Evolutionary conservation across 2,113 vertebrate genomes (phyloP).

Genomic region (Upupa epops): DNA sequence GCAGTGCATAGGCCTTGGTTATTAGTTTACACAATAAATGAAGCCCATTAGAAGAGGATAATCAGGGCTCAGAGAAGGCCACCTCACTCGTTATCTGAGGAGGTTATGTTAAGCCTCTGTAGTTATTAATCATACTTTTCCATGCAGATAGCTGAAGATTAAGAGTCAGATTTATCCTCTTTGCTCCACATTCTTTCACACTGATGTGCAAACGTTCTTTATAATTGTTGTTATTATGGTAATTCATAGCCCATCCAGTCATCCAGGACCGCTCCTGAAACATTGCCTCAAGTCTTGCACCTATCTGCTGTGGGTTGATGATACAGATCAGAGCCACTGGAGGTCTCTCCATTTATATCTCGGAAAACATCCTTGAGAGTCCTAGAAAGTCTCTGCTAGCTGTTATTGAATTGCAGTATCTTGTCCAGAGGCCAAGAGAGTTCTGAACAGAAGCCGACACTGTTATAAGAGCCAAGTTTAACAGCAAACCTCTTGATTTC

Average conservation of each 20-base stretch:
- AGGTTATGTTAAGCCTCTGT: slow-evolving; percentile 53
- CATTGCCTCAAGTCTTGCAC: not conserved
- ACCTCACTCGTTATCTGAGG: slow-evolving; percentile 48
- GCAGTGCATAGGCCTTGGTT: not conserved
- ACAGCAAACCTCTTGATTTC: slow-evolving; percentile 43
- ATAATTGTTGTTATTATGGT: not conserved
- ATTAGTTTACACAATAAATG: slow-evolving; percentile 71
- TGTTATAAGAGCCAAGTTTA: slow-evolving; percentile 34
- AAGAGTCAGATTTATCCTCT: slow-evolving; percentile 42
- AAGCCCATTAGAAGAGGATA: slow-evolving; percentile 64
- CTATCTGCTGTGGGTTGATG: not conserved
- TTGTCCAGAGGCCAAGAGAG: slow-evolving; percentile 51
- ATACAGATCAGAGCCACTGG: slow-evolving; percentile 48
- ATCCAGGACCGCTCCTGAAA: not conserved
- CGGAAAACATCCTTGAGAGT: slow-evolving; percentile 48
- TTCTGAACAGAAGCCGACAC: slow-evolving; percentile 31
- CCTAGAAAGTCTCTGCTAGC: slow-evolving; percentile 48
- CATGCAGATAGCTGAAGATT: slow-evolving; percentile 52
- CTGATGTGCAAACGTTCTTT: not conserved
- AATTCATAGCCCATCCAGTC: slow-evolving; percentile 5
- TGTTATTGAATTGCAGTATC: slow-evolving; percentile 56
- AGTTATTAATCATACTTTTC: slow-evolving; percentile 67
- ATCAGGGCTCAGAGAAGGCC: slow-evolving; percentile 58
- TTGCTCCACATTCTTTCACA: not conserved
- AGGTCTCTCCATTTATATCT: slow-evolving; percentile 32